These are phyloP conservation scores for Brachirus orientalis DNA, from an alignment of 2,113 vertebrate genomes.

Conservation along the genomic window DNA sequence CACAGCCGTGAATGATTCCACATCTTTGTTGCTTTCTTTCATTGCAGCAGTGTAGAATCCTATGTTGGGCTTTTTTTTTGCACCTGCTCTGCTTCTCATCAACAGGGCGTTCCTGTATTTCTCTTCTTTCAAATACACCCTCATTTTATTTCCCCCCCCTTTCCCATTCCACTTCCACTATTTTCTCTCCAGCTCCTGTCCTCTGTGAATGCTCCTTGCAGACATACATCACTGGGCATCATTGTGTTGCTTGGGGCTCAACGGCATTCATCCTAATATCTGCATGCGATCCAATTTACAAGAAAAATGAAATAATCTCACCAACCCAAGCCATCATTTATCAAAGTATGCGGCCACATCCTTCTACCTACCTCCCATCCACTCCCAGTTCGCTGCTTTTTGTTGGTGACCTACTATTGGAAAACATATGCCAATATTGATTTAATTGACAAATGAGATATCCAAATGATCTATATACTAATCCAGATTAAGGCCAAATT, in stretches of 20 bases:
- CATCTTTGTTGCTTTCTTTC: conserved; percentile 35
- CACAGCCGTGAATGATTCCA: conserved; percentile 21
- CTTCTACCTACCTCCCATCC: neutral
- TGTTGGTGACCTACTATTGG: neutral
- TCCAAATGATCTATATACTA: too few relatives aligned
- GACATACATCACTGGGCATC: conserved; percentile 55
- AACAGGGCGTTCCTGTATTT: conserved; percentile 18
- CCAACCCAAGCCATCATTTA: conserved; percentile 56
- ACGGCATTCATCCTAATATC: conserved; percentile 70
- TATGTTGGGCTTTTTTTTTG: neutral
- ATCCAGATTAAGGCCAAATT: too few relatives aligned
- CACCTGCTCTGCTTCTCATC: conserved; percentile 10
- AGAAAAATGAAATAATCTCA: conserved; percentile 71
- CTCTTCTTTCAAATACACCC: conserved; percentile 9
- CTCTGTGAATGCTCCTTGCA: conserved; percentile 22
- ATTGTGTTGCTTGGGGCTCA: conserved; percentile 50
- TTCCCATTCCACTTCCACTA: neutral
- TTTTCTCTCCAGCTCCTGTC: neutral
- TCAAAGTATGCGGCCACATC: conserved; percentile 49
- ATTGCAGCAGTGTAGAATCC: neutral
- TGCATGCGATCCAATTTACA: conserved; percentile 64
- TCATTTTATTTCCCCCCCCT: neutral
- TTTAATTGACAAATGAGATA: neutral
- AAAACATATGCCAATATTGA: conserved; percentile 5
- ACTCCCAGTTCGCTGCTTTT: neutral